Conservation (phyloP, 2,888 invertebrate genomes). For the Torymus tubicola region DNA sequence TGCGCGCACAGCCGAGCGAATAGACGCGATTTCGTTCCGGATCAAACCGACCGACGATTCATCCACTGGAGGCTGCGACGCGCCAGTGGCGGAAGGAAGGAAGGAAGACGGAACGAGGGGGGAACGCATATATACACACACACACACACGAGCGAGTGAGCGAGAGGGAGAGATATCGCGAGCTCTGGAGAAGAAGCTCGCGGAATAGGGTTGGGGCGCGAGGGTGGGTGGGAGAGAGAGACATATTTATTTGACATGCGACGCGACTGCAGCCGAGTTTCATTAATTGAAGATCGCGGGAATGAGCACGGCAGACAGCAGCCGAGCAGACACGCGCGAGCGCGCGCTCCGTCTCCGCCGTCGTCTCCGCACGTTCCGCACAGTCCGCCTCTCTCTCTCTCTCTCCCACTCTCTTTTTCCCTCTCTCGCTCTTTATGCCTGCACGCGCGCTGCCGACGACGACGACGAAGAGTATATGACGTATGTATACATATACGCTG, state of each 20-base stretch:
- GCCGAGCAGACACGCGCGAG: conserved; percentile 64
- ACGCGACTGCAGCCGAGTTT: conserved; percentile 77
- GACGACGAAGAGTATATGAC: too few relatives aligned
- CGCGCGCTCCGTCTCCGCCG: conserved; percentile 48
- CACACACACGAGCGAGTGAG: conserved; percentile 25
- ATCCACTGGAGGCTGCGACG: conserved; percentile 52
- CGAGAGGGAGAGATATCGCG: conserved; percentile 49
- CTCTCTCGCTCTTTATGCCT: conserved; percentile 46
- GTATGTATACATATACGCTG: conserved; percentile 21
- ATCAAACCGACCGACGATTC: conserved; percentile 66
- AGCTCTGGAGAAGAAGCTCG: conserved; percentile 56
- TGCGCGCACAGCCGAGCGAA: conserved; percentile 64
- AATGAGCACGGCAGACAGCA: conserved; percentile 69
- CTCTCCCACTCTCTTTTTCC: conserved; percentile 42
- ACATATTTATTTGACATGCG: conserved; percentile 77
- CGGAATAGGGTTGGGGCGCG: conserved; percentile 55
- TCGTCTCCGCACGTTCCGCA: too few relatives aligned
- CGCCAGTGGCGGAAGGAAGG: conserved; percentile 56
- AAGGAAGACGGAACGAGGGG: conserved; percentile 53
- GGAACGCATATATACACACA: conserved; percentile 36
- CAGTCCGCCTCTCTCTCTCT: conserved; percentile 56
- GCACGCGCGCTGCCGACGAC: conserved; percentile 40
- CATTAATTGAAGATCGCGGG: conserved; percentile 77
- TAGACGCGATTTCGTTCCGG: conserved; percentile 68
- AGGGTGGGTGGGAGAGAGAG: conserved; percentile 61